Evolutionary conservation across 2,113 vertebrate genomes (phyloP), one percentile per base, ranked within the genome.

Genomic region (Anolis carolinensis): DNA sequence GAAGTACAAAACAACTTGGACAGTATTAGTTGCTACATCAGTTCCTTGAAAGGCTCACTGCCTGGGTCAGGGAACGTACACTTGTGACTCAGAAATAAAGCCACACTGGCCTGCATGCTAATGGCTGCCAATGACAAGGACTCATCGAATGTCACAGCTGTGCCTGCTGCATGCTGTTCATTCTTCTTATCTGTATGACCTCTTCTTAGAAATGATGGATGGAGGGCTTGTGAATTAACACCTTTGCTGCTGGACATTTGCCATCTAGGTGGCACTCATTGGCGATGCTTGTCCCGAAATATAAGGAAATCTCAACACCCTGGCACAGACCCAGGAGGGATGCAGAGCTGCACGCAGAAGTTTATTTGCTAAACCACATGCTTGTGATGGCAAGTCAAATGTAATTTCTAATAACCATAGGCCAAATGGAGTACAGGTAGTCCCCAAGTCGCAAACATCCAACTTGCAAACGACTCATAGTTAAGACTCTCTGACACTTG

Each of bases 111-210:
- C 89, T 91, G 95, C 93, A 95, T 94, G 93, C 92, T 96, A 94
- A 96, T 95, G 90, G 91, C 90, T 87, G 88, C 81, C 77, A 32
- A 89, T 91, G 95, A 96, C 96, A 96, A 96, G 95, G 93, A 95
- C 94, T 95, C 93, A 82, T 0, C 93, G 91, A 95, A 96, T 95
- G 95, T 95, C 94, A 96, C 92, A 73, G 88, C 87, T 91, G 89
- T 90, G 86, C 84, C 90, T 87, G 93, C 84, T 82, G 91, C 75
- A 75, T 73, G 81, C 77, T 93, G 92, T 70, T 93, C 92, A 87
- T 92, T 95, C 92, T 94, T 93, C 95, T 96, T 94, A 94, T 93
- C 92, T 94, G 0, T 71, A 87, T 94, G 93, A 95, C 90, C 92
- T 96, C 95, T 92, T 86, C 81, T 93, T 93, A 91, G 93, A 93